Conservation (phyloP, 2,888 invertebrate species). For the Aromia moschata region DNA sequence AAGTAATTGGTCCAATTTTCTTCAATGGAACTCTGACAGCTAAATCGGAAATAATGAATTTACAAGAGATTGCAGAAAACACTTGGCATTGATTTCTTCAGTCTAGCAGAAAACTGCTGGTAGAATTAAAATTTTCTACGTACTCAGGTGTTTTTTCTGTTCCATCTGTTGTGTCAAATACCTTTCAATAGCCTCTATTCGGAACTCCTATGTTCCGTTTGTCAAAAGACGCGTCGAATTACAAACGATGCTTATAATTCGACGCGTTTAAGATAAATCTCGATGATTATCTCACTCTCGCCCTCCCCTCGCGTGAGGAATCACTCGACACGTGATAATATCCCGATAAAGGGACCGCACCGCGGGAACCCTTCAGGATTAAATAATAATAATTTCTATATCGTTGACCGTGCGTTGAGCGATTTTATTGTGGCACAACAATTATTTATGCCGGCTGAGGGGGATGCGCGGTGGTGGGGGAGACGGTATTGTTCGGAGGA, state of each 20-base stretch:
- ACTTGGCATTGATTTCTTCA: too few relatives aligned
- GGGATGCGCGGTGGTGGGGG: slow-evolving; percentile 31
- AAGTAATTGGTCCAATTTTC: too few relatives aligned
- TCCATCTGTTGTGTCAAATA: too few relatives aligned
- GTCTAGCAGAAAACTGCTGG: too few relatives aligned
- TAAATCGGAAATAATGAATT: too few relatives aligned
- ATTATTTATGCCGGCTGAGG: slow-evolving; percentile 46
- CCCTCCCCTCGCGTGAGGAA: slow-evolving; percentile 27
- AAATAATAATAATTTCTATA: slow-evolving; percentile 58
- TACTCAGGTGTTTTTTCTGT: too few relatives aligned
- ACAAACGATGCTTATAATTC: slow-evolving; percentile 30
- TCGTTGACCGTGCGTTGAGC: slow-evolving; percentile 57
- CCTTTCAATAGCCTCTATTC: too few relatives aligned
- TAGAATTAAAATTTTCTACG: too few relatives aligned
- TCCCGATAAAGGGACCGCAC: slow-evolving; percentile 32
- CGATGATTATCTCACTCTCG: slow-evolving; percentile 24
- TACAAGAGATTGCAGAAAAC: too few relatives aligned
- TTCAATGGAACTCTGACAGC: too few relatives aligned
- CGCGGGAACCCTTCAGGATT: slow-evolving; percentile 42
- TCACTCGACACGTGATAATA: slow-evolving; percentile 36
- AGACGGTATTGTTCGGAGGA: slow-evolving; percentile 45
- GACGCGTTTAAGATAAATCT: slow-evolving; percentile 27
- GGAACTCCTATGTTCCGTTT: too few relatives aligned
- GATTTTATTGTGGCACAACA: slow-evolving; percentile 53
- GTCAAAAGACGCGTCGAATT: too few relatives aligned